phyloP scores from a whole-genome alignment of 2,113 vertebrate species.

The Calonectris borealis region DNA sequence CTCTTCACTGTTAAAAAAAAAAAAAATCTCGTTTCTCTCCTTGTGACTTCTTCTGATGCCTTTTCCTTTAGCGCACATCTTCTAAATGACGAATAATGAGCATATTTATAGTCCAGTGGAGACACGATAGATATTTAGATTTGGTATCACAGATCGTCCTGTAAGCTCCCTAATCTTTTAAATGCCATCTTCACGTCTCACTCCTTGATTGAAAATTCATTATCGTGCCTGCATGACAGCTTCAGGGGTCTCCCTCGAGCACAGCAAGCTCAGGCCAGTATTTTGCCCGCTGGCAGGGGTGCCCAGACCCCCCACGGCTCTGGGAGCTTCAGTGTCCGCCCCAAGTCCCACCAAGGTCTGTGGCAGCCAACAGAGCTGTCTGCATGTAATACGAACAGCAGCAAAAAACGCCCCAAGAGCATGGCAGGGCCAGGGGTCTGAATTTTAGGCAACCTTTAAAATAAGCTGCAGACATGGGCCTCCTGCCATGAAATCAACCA shows the following conservation, averaged over 20 bases:
- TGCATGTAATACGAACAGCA: background rate
- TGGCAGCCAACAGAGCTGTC: background rate
- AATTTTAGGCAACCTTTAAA: background rate
- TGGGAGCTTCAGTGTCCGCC: background rate
- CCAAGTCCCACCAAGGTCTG: background rate
- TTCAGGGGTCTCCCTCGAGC: background rate
- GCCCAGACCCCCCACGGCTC: fast-evolving
- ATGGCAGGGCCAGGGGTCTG: background rate
- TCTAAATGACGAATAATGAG: background rate
- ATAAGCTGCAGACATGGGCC: background rate
- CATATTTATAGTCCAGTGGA: background rate
- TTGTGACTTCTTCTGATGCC: background rate
- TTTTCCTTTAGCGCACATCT: background rate
- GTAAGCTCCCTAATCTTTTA: background rate
- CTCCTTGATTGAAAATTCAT: background rate
- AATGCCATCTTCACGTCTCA: background rate
- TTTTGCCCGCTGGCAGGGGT: background rate
- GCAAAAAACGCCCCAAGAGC: background rate
- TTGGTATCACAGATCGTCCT: background rate
- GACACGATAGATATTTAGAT: background rate
- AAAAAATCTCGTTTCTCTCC: background rate
- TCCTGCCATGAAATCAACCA: background rate
- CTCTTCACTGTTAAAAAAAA: background rate
- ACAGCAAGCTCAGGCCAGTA: background rate
- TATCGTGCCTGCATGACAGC: background rate